Conservation (phyloP, 2,888 invertebrate genomes). For the Meliscaeva auricollis region DNA sequence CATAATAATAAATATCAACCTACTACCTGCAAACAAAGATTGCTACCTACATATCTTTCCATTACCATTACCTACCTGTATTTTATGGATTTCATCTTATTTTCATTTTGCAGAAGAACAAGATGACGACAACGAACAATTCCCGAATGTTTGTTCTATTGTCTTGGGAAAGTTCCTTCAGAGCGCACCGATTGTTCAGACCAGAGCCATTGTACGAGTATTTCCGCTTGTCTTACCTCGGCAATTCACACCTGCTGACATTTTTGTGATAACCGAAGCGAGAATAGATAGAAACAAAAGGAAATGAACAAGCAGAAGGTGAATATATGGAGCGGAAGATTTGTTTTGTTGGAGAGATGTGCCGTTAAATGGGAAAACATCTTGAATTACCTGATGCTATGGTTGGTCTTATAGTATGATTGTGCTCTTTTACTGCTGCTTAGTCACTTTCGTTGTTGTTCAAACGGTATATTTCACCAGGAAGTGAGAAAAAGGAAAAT, state of each 20-base stretch:
- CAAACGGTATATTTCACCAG: slow-evolving; percentile 4
- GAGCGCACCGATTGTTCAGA: background rate
- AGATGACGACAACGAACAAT: slow-evolving; percentile 15
- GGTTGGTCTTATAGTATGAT: slow-evolving; percentile 18
- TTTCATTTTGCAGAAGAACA: slow-evolving; percentile 17
- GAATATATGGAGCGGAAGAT: slow-evolving; percentile 72
- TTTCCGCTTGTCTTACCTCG: slow-evolving; percentile 41
- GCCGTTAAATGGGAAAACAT: slow-evolving; percentile 67
- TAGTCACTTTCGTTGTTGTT: slow-evolving; percentile 27
- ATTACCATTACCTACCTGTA: background rate
- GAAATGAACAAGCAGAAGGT: slow-evolving; percentile 19
- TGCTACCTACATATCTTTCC: background rate
- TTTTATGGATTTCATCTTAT: slow-evolving; percentile 22
- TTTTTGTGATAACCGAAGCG: slow-evolving; percentile 53
- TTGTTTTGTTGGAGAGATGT: slow-evolving; percentile 63
- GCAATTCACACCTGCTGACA: slow-evolving; percentile 49
- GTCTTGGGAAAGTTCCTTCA: slow-evolving; percentile 27
- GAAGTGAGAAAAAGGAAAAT: slow-evolving; percentile 24
- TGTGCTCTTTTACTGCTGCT: slow-evolving; percentile 27
- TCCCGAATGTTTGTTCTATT: slow-evolving; percentile 43
- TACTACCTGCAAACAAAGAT: background rate
- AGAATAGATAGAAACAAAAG: slow-evolving; percentile 34
- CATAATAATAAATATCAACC: slow-evolving; percentile 38
- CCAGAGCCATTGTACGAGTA: slow-evolving; percentile 20
- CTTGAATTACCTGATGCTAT: slow-evolving; percentile 62